Evolutionary conservation across 1,140 invertebrate genomes (phyloP).

Genomic region (Coelopa frigida): DNA sequence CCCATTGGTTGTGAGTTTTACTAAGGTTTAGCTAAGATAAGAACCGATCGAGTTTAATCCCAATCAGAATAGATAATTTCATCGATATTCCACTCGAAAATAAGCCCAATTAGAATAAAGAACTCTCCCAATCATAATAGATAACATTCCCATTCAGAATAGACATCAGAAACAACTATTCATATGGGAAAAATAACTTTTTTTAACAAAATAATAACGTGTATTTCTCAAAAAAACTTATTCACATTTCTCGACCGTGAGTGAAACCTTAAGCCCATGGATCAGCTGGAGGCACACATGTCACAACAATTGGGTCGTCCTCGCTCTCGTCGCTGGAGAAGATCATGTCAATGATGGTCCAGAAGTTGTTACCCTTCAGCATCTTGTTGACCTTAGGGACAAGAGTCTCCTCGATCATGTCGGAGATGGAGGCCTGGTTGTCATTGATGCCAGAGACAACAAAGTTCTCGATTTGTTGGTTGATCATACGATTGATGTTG

Average conservation of each 20-base stretch:
- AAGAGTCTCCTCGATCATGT: slow-evolving; percentile 29
- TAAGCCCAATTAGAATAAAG: neutral
- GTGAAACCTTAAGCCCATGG: slow-evolving; percentile 37
- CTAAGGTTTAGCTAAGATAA: too few relatives aligned
- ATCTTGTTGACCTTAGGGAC: slow-evolving; percentile 34
- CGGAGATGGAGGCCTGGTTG: slow-evolving; percentile 29
- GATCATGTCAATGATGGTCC: slow-evolving; percentile 34
- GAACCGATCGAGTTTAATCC: too few relatives aligned
- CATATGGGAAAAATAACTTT: too few relatives aligned
- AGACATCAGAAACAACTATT: neutral
- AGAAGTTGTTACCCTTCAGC: slow-evolving; percentile 41
- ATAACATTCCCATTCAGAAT: neutral
- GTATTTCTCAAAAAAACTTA: neutral
- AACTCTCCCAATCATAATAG: neutral
- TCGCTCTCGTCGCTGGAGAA: slow-evolving; percentile 29
- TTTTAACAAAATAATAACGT: too few relatives aligned
- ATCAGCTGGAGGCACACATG: slow-evolving; percentile 33
- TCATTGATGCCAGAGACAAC: slow-evolving; percentile 26
- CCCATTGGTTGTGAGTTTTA: too few relatives aligned
- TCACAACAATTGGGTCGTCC: slow-evolving; percentile 32
- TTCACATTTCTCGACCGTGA: too few relatives aligned
- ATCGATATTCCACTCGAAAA: too few relatives aligned
- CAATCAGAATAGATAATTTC: too few relatives aligned
- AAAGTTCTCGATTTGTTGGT: slow-evolving; percentile 30
- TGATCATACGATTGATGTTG: slow-evolving; percentile 28